Evolutionary conservation across 2,888 invertebrate species (phyloP), one percentile per base, ranked within the genome.

Genomic region (Heliconius sara): DNA sequence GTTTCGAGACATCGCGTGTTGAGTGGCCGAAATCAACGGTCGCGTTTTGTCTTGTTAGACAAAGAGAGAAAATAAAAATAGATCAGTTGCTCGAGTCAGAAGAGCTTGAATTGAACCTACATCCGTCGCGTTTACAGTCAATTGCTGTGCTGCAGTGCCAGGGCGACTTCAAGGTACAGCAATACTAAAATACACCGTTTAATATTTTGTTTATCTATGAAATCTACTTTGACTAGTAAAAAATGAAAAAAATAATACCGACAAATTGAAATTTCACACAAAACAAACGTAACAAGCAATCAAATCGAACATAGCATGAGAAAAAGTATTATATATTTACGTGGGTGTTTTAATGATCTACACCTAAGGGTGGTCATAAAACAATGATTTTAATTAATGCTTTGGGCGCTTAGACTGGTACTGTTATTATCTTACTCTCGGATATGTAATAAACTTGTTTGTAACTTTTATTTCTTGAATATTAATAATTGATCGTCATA

Each of bases 301-400:
- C 74, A 75, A 75, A 65, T 75, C 47, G 47, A 30, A 47, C 30
- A 66, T 75, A 16, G 19, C 47, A 47, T 75, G 65, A 66, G 65
- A 66, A 75, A 65, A 75, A 27, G 27, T 27, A 66, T 76, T n/a
- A 39, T 79, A 66, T 73, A 73, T 79, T 71, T 70, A 71, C 76
- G 79, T 81, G 80, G 77, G 74, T 83, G 75, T 79, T 81, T 78
- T 79, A 80, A 78, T 81, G 80, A 78, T 76, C 83, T 81, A 85
- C 82, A 84, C 82, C 81, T 82, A 83, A 84, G 83, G 84, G 84
- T 82, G 78, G 75, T 80, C 85, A 83, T 85, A 85, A 86, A 86
- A 84, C 83, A 82, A 83, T 76, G 80, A 78, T 82, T 80, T 82
- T 85, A 86, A 85, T 86, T 86, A 85, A 85, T 85, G 84, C 83